Percentiles rank a stretch among this genome's conserved stretches.
phyloP scores from a whole-genome alignment of 1,140 invertebrate genomes.

The Camponotus vicinus region DNA sequence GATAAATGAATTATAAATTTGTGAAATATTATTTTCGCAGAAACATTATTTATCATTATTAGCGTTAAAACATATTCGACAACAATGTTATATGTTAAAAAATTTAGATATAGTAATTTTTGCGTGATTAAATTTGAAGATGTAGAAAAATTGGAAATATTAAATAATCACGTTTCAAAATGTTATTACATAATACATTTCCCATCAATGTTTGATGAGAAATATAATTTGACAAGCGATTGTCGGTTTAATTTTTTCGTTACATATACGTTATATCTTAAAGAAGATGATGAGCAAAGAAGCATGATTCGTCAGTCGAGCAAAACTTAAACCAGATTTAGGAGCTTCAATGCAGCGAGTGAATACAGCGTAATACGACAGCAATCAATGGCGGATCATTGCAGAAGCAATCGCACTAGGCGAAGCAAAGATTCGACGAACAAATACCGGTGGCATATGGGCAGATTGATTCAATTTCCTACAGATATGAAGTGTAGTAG shows the following conservation, averaged over 20 bases:
- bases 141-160: no score
- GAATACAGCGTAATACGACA: conserved; percentile 69
- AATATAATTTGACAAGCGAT: no score
- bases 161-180: no score
- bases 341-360: conserved; percentile 39
- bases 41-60: neutral
- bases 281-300: no score
- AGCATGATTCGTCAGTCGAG: no score
- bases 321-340: conserved; percentile 47
- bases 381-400: conserved; percentile 72
- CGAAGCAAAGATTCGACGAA: conserved; percentile 43
- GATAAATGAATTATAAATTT: neutral
- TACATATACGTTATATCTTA: no score
- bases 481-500: conserved; percentile 67
- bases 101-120: neutral
- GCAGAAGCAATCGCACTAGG: conserved; percentile 61
- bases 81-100: neutral
- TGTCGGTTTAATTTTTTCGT: no score
- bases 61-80: neutral
- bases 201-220: no score
- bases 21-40: neutral
- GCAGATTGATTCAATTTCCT: conserved; percentile 59
- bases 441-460: conserved; percentile 57
- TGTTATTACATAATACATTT: no score
- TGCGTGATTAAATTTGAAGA: no score